These are phyloP conservation scores for Lampris megalopsis DNA, from an alignment of 2,113 vertebrate species.

Conservation along the genomic window DNA sequence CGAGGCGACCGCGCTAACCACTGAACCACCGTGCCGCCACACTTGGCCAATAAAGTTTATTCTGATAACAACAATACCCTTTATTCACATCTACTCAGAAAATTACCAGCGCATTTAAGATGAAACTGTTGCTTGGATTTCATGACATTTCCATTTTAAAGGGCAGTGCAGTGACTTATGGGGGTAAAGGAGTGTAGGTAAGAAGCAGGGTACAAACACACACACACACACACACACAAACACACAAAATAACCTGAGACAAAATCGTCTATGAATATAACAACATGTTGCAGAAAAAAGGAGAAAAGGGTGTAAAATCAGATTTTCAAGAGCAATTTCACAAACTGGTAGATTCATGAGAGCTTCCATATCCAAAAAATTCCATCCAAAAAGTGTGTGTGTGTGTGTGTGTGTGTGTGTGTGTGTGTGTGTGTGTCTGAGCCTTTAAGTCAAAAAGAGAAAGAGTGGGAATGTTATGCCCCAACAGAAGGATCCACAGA, in stretches of 20 bases:
- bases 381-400: no score
- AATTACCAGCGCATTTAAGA: neutral
- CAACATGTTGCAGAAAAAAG: neutral
- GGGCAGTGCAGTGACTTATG: slow-evolving; percentile 46
- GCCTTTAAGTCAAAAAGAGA: no score
- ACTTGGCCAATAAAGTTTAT: no score
- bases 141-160: slow-evolving; percentile 42
- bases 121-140: neutral
- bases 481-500: no score
- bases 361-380: no score
- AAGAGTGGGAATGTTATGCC: no score
- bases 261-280: neutral
- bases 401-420: neutral
- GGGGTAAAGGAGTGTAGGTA: neutral
- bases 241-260: neutral
- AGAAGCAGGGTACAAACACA: neutral
- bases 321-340: neutral
- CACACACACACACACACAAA: neutral
- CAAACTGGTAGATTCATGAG: neutral
- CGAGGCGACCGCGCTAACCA: no score
- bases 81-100: neutral
- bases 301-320: slow-evolving; percentile 1
- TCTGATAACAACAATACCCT: neutral
- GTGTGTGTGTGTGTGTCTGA: slow-evolving; percentile 4
- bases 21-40: no score